Conservation (phyloP, 2,797 vertebrate genomes). For the Gadopsis bispinosus region DNA sequence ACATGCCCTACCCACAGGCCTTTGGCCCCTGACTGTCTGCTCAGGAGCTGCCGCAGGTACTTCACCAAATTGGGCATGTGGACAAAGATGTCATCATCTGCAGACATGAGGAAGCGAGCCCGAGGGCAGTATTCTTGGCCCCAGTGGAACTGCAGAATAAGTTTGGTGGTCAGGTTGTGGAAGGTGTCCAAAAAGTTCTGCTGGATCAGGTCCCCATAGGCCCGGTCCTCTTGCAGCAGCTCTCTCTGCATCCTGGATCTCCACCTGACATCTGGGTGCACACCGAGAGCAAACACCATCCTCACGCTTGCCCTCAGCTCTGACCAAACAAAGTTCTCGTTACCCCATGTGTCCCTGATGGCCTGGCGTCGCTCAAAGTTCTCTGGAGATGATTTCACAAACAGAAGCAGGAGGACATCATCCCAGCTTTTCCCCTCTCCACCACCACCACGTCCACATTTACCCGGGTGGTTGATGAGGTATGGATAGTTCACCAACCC, state of each 20-base stretch:
- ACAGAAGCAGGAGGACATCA: conserved; percentile 90
- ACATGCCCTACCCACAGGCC: conserved; percentile 94
- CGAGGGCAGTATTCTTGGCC: conserved; percentile 88
- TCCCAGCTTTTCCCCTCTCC: conserved; percentile 76
- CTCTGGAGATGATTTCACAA: conserved; percentile 92
- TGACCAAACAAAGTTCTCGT: conserved; percentile 82
- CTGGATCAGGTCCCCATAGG: conserved; percentile 89
- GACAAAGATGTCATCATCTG: conserved; percentile 94
- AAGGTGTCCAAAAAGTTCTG: conserved; percentile 94
- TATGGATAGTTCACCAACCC: conserved; percentile 48
- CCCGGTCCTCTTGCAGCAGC: conserved; percentile 84
- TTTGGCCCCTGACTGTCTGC: conserved; percentile 69
- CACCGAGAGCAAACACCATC: conserved; percentile 90
- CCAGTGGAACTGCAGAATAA: conserved; percentile 94
- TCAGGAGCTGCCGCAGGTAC: conserved; percentile 86
- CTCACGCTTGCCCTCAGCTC: conserved; percentile 86
- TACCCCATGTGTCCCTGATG: conserved; percentile 94
- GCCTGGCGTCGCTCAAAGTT: conserved; percentile 86
- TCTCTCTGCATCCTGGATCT: conserved; percentile 75
- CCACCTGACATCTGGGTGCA: conserved; percentile 49
- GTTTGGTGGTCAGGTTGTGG: conserved; percentile 93
- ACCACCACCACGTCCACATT: conserved; percentile 73
- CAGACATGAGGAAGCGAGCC: conserved; percentile 94
- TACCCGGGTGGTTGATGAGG: conserved; percentile 76
- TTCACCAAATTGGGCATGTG: conserved; percentile 92